These are phyloP conservation scores for Pelodiscus sinensis DNA, from an alignment of 2,113 vertebrate species.

Conservation along the genomic window DNA sequence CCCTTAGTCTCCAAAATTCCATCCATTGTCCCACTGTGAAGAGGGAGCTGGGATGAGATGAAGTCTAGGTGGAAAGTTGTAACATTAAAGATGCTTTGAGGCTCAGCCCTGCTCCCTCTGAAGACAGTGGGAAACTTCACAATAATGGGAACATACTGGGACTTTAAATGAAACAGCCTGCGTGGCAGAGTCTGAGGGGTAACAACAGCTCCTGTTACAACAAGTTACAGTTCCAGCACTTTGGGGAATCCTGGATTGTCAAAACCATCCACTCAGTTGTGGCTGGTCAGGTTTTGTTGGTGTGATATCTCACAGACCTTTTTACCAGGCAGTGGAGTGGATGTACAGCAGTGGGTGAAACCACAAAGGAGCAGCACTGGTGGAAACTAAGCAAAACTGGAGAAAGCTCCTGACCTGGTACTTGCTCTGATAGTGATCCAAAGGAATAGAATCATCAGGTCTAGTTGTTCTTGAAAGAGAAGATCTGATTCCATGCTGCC, in stretches of 20 bases:
- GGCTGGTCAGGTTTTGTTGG: background rate
- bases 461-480: background rate
- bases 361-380: background rate
- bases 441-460: background rate
- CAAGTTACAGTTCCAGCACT: background rate
- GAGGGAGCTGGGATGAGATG: background rate
- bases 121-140: background rate
- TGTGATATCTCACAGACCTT: background rate
- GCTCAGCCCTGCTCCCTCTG: background rate
- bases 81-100: background rate
- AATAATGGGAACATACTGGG: background rate
- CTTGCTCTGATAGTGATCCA: background rate
- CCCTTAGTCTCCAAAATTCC: background rate
- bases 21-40: background rate
- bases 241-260: background rate
- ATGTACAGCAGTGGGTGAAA: background rate
- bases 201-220: background rate
- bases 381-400: background rate
- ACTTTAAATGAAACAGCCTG: background rate
- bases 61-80: background rate
- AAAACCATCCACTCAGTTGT: background rate
- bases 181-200: background rate
- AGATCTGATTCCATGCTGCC: background rate
- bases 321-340: background rate
- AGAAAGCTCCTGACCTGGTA: background rate